Evolutionary conservation across 2,888 invertebrate species (phyloP).

Genomic region (Sminthurides aquaticus): DNA sequence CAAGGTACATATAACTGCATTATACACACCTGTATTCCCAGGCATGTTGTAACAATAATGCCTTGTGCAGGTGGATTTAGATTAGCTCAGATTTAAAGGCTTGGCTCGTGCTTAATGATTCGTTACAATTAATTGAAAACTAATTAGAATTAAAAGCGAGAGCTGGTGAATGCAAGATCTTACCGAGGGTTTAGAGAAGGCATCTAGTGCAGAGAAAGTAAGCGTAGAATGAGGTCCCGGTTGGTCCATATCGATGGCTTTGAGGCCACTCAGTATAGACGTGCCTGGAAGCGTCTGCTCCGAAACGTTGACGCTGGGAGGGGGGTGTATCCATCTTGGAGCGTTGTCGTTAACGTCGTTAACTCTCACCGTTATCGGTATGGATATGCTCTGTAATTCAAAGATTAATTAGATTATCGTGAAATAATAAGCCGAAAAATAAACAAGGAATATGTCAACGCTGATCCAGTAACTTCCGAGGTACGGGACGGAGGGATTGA

Average conservation of each 20-base stretch:
- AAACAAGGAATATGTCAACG: too few relatives aligned
- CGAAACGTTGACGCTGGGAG: slow-evolving; percentile 33
- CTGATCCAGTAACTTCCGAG: too few relatives aligned
- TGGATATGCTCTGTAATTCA: slow-evolving; percentile 59
- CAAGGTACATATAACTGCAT: too few relatives aligned
- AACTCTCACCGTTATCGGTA: slow-evolving; percentile 74
- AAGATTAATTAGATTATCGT: too few relatives aligned
- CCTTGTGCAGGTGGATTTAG: too few relatives aligned
- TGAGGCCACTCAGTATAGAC: slow-evolving; percentile 36
- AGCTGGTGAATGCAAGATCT: slow-evolving; percentile 15
- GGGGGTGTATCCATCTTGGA: slow-evolving; percentile 35
- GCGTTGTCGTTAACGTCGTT: slow-evolving; percentile 54
- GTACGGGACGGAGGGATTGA: too few relatives aligned
- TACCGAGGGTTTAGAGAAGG: slow-evolving; percentile 39
- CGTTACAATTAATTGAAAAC: not conserved
- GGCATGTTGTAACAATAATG: too few relatives aligned
- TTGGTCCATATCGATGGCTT: slow-evolving; percentile 40
- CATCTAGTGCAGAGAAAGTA: slow-evolving; percentile 39
- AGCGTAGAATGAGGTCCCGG: slow-evolving; percentile 41
- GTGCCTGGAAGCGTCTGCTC: slow-evolving; percentile 41
- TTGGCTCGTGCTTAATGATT: not conserved
- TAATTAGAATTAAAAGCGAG: not conserved
- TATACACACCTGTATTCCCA: too few relatives aligned
- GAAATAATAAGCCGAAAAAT: too few relatives aligned
- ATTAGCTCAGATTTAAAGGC: too few relatives aligned